Base-by-base conservation (phyloP, 2,888 invertebrate species). In the Rhingia rostrata region DNA sequence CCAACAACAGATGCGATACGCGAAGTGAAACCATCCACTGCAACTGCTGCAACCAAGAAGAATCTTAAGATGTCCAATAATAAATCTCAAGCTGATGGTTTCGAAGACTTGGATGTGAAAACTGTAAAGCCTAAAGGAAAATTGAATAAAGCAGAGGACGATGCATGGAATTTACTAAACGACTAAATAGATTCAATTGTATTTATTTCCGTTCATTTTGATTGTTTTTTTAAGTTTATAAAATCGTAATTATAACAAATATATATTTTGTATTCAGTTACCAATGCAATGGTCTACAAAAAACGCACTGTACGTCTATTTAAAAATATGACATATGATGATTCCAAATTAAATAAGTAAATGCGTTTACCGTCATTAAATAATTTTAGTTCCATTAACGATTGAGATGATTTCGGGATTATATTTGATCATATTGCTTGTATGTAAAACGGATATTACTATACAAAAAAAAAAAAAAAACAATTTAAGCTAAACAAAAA, bases 131-230 rank as follows among this genome's bases (percentile, higher is more conserved):
- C 89, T 3, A 89, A 89, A 83, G 56, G 60, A 35, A 90, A 90
- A 75, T 77, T 88, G 30, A 92, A 92, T 87, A 93, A 92, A 90
- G 93, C 93, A 66, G 94, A 94, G 86, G 94, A 94, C 88, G 94
- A 93, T 88, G 92, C 93, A 51, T 94, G 94, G 94, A 92, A 93
- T 88, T 92, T 93, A 89, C 89, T 94, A 86, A 94, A 93, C 90
- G 93, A 93, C 88, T 95, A 91, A 93, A 85, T 63, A 78, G 45
- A 35, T 53, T n/a, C 37, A 73, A 69, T 79, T 69, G 32, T 22
- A 22, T 22, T 22, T 22, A 22, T 22, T 22, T 22, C 22, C 22
- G 2, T 47, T 79, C 3, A 10, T 70, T 54, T 45, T 43, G 67
- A 64, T 49, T 37, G 35, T 70, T 43, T 47, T 47, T 63, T 69